Evolutionary conservation across 2,888 invertebrate genomes (phyloP), one percentile per base, ranked within the genome.

Genomic region (Zhuqinia jingwanae): DNA sequence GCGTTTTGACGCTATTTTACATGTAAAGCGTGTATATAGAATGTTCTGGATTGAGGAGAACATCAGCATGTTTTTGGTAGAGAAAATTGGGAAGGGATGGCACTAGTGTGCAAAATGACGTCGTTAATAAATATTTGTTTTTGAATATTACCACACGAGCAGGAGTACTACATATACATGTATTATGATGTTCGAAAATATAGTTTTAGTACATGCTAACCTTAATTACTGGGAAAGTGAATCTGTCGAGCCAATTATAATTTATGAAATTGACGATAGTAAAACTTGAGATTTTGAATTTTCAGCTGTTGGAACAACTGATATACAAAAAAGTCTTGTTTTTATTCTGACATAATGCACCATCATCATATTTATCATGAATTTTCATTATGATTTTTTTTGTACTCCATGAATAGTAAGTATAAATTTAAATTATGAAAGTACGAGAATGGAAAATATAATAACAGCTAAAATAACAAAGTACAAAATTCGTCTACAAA

Each of bases 231-330:
- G 15, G 2, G 20, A 68, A 45, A 30, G 30, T 11, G 47, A 11
- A 11, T 47, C 25, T 10, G 47, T 22, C 13, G n/a, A 0, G 20
- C 13, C 13, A 22, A 15, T 68, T n/a, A 27, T 68, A 65, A 65
- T 65, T 65, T 25, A 70, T n/a, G n/a, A 70, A n/a, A 1, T 53
- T 73, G 11, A n/a, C 27, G 25, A 50, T 25, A 50, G 27, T 53
- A 60, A 42, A 56, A 56, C 53, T 36, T 76, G 1, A 36, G 5
- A 77, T 58, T 73, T 82, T 47, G 8, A n/a, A 17, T 60, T 77
- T 75, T 65, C 83, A 83, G 83, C 56, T 42, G 76, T 53, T 65
- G 36, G n/a, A n/a, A 76, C 83, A 76, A 82, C 82, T 75, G 82
- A 50, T 75, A n/a, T 70, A 73, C n/a, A 42, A 50, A 79, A 81